Base-by-base conservation (phyloP, 2,888 invertebrate species). In the Hesperia comma region DNA sequence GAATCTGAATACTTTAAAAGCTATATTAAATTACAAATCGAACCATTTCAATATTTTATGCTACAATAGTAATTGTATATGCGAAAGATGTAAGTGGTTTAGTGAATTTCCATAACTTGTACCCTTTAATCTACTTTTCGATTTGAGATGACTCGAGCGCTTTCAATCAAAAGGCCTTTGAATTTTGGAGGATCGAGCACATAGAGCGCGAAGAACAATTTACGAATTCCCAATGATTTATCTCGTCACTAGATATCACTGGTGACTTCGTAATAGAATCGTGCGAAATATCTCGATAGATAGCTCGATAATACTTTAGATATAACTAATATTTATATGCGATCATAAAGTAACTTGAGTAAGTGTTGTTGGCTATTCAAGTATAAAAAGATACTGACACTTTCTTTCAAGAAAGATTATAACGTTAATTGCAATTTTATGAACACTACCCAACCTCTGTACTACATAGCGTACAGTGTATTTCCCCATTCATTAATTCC, bases 41-140 rank as follows among this genome's bases (percentile, higher is more conserved):
- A 17, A 15, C 7, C 17, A 8, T 6, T 46, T 15, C 6, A 43
- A 41, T 41, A 12, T 10, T 41, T n/a, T 26, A 37, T 8, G 0
- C 14, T 53, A 26, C 10, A 37, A 40, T 40, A 51, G 26, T 4
- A 51, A 49, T 10, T 40, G 37, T 19, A 57, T 14, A 26, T 6
- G 26, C 21, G 12, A 37, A 51, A 26, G 5, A 2, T 26, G 51
- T 51, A 51, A 51, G 51, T 51, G 14, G 51, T 26, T 21, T 51
- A 26, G 26, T 51, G 12, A 51, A 51, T 51, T 51, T 51, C 51
- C 26, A 26, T 51, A 51, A 51, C 51, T 21, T 51, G 21, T 26
- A 12, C 51, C 51, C 51, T 51, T 51, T 51, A 51, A 51, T 51
- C 51, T 26, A 51, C 51, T 51, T 51, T 51, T 51, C 49, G 51